These are phyloP conservation scores for Drosophila affinis DNA, from an alignment of 2,888 invertebrate species.

Conservation along the genomic window DNA sequence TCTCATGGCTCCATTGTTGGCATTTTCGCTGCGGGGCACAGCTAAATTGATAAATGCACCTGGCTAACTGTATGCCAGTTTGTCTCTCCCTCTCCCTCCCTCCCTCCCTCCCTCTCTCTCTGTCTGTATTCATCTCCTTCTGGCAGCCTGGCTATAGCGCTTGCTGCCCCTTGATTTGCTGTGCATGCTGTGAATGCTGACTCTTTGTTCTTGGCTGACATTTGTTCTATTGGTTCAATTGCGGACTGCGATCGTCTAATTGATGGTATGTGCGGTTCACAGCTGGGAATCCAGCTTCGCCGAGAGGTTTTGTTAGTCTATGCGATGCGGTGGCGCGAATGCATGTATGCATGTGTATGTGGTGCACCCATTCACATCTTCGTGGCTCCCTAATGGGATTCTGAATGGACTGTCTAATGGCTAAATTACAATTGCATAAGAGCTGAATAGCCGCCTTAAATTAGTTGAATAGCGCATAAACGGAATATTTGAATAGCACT, in stretches of 20 bases:
- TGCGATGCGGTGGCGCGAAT: not conserved
- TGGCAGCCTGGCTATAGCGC: not conserved
- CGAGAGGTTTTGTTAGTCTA: not conserved
- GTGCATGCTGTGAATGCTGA: not conserved
- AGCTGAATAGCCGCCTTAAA: not conserved
- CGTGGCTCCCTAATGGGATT: not conserved
- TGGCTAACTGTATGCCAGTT: constrained; percentile 22
- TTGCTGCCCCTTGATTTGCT: not conserved
- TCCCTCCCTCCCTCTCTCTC: not conserved
- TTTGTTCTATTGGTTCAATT: constrained; percentile 43
- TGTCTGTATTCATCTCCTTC: not conserved
- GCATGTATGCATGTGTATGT: constrained; percentile 4
- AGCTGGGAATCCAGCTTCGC: constrained; percentile 1
- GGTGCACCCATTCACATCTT: not conserved
- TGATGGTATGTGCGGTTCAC: constrained; percentile 32
- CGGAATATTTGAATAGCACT: no score
- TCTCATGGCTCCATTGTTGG: constrained; percentile 63
- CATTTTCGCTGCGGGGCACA: constrained; percentile 63
- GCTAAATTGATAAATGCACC: constrained; percentile 75
- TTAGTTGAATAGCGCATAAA: not conserved
- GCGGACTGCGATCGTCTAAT: constrained; percentile 36
- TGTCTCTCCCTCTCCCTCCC: not conserved
- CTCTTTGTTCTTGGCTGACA: constrained; percentile 21
- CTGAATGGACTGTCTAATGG: not conserved
- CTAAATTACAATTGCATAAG: not conserved